Evolutionary conservation across 2,888 invertebrate species (phyloP).

Genomic region (Harpalus rubripes): DNA sequence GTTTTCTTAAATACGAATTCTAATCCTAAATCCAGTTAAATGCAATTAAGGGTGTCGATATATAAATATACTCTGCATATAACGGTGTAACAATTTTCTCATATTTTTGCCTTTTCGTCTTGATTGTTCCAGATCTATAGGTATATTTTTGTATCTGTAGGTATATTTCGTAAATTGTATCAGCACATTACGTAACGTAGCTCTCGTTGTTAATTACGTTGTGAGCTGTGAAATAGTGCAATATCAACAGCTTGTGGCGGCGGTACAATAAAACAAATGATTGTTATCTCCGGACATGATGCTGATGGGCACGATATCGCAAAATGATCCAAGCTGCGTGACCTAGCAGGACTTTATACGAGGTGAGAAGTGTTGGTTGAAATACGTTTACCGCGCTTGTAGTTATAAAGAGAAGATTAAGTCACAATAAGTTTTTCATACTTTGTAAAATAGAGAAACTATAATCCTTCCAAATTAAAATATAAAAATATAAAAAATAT

Average conservation of each 20-base stretch:
- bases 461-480: neutral
- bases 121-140: no score
- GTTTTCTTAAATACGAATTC: no score
- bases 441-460: neutral
- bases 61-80: no score
- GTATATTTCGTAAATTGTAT: slow-evolving; percentile 12
- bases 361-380: neutral
- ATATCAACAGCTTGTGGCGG: slow-evolving; percentile 46
- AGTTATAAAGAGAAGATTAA: neutral
- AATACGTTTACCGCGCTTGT: neutral
- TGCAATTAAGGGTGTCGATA: no score
- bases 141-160: neutral
- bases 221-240: slow-evolving; percentile 46
- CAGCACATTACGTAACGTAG: neutral
- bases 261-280: slow-evolving; percentile 36
- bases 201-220: slow-evolving; percentile 21
- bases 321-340: neutral
- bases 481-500: neutral
- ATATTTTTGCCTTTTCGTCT: no score
- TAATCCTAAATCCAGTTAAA: no score
- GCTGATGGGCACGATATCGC: slow-evolving; percentile 40
- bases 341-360: neutral
- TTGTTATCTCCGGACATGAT: slow-evolving; percentile 49
- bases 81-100: no score
- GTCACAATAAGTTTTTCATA: neutral